phyloP scores from a whole-genome alignment of 2,797 vertebrate species.

The Spea hammondii region DNA sequence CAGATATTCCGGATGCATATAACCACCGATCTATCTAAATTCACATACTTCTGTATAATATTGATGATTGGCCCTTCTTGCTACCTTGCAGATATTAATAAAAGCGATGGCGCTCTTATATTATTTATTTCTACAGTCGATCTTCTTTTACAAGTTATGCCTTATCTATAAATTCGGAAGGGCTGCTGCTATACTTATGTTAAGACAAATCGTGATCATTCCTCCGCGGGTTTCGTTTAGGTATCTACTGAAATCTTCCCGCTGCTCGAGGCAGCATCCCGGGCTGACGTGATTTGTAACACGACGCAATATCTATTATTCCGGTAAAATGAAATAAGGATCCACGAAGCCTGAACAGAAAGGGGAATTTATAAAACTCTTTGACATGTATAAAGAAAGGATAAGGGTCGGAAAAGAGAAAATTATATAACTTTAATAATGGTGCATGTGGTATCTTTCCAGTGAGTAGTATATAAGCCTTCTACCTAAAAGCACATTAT shows the following conservation, averaged over 20 bases:
- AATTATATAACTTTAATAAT: conserved; percentile 15
- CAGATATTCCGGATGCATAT: too few species aligned
- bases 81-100: too few species aligned
- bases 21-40: too few species aligned
- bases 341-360: conserved; percentile 55
- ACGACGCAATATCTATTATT: conserved; percentile 57
- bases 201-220: too few species aligned
- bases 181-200: too few species aligned
- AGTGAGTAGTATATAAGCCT: conserved; percentile 25
- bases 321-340: conserved; percentile 56
- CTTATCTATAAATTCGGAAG: too few species aligned
- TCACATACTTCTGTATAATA: too few species aligned
- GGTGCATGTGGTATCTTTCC: conserved; percentile 19
- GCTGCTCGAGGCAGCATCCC: conserved; percentile 48
- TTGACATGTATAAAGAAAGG: conserved; percentile 50
- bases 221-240: conserved; percentile 50
- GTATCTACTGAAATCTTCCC: conserved; percentile 7
- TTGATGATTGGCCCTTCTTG: too few species aligned
- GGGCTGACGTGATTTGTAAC: conserved; percentile 56
- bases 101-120: too few species aligned
- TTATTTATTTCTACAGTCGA: too few species aligned
- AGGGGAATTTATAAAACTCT: conserved; percentile 54
- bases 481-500: not conserved
- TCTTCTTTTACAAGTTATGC: too few species aligned
- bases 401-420: conserved; percentile 8